A percentile compares a stretch with the other conserved stretches of the same genome.
These are phyloP conservation scores for Congeria kusceri DNA, from an alignment of 2,888 invertebrate genomes.

Conservation along the genomic window DNA sequence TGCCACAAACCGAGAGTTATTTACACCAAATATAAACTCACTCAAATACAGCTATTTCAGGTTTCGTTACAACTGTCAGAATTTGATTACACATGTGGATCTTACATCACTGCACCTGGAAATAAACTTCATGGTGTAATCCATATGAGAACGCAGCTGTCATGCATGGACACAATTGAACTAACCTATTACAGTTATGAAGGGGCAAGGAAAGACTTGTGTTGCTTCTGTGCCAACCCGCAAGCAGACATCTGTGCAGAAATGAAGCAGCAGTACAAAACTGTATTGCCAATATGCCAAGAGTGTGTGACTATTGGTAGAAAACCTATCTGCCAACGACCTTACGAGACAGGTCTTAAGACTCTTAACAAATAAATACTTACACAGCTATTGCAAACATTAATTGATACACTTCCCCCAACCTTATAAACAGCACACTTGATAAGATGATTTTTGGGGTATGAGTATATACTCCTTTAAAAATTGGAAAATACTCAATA, in stretches of 20 bases:
- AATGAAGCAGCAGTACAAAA: constrained; percentile 16
- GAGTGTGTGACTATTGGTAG: constrained; percentile 4
- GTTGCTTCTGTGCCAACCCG: constrained; percentile 17
- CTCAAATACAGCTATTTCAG: constrained; percentile 10
- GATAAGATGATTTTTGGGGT: no score
- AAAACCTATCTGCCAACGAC: neutral
- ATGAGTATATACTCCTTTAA: no score
- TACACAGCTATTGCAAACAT: no score
- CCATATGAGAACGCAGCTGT: neutral
- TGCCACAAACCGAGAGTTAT: constrained; percentile 20
- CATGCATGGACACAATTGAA: constrained; percentile 8
- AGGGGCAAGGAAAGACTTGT: neutral
- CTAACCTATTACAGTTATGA: constrained; percentile 8
- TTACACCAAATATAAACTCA: constrained; percentile 25
- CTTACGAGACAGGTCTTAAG: neutral
- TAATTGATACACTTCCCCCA: neutral
- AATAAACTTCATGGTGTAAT: constrained; percentile 7
- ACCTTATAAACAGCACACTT: no score
- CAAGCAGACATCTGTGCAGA: neutral
- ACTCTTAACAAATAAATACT: neutral
- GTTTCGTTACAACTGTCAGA: constrained; percentile 2
- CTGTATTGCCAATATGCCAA: constrained; percentile 15
- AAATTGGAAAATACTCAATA: no score
- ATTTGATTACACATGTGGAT: neutral
- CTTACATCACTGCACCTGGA: constrained; percentile 1